Conservation (phyloP, 1,140 invertebrate species). For the Ylistrum balloti region DNA sequence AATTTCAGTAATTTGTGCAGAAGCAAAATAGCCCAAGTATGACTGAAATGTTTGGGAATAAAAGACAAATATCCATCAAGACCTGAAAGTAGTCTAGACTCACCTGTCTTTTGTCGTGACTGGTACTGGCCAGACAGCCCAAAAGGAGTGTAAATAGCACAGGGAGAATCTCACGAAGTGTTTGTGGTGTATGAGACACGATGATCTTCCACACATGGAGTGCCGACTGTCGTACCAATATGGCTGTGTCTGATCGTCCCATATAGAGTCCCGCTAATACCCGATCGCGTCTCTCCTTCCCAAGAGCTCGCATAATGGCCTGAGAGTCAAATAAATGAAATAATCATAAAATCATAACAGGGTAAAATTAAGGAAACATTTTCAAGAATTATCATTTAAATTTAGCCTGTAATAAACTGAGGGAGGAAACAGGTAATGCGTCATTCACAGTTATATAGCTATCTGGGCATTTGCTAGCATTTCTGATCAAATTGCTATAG, state of each 20-base stretch:
- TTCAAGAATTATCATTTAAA: no score
- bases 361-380: no score
- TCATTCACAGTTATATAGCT: no score
- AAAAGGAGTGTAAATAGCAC: conserved; percentile 95
- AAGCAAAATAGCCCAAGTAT: no score
- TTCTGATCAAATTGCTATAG: no score
- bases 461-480: no score
- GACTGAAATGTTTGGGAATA: no score
- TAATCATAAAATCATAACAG: no score
- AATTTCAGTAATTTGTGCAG: no score
- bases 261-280: conserved; percentile 98
- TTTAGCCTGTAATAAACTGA: no score
- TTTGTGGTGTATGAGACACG: conserved; percentile 97
- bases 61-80: no score
- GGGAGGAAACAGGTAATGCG: no score
- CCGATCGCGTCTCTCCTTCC: conserved; percentile 93
- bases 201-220: conserved; percentile 99
- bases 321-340: conserved; percentile 83
- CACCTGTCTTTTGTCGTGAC: conserved; percentile 95
- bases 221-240: conserved; percentile 98
- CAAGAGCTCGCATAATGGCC: conserved; percentile 94
- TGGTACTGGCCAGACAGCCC: conserved; percentile 96
- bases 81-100: neutral
- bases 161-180: conserved; percentile 97
- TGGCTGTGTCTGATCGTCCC: conserved; percentile 97